Evolutionary conservation across 2,797 vertebrate genomes (phyloP).

Genomic region (Enteromius mattozi): DNA sequence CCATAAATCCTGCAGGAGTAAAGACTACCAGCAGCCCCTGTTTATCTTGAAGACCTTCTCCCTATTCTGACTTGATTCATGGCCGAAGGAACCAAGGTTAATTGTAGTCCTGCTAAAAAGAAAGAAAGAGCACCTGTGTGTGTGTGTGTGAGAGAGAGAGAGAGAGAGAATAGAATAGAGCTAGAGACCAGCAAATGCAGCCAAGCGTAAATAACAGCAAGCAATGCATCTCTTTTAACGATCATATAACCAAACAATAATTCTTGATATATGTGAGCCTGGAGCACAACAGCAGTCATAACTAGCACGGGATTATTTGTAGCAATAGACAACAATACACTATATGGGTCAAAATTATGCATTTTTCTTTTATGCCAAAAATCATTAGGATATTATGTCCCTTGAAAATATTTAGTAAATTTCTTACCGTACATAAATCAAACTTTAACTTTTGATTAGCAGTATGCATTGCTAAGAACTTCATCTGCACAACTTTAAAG

Average conservation of each 20-base stretch:
- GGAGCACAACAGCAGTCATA: not conserved
- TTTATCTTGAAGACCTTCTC: slow-evolving; percentile 83
- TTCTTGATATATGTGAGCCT: not conserved
- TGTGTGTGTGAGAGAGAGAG: slow-evolving; percentile 15
- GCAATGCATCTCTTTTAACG: not conserved
- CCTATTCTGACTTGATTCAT: slow-evolving; percentile 82
- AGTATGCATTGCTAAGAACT: too few species aligned
- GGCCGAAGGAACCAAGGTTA: slow-evolving; percentile 82
- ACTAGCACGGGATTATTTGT: not conserved
- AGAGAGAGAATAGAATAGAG: not conserved
- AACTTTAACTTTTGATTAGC: not conserved
- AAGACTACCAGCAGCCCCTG: slow-evolving; percentile 76
- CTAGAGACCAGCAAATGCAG: slow-evolving; percentile 42
- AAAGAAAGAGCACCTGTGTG: slow-evolving; percentile 78
- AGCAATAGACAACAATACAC: not conserved
- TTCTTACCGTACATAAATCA: not conserved
- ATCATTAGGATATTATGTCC: not conserved
- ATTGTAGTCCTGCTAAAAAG: slow-evolving; percentile 82
- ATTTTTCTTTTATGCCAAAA: not conserved
- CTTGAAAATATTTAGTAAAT: not conserved
- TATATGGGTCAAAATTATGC: not conserved
- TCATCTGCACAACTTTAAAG: too few species aligned
- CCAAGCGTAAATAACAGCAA: slow-evolving; percentile 53
- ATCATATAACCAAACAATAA: not conserved
- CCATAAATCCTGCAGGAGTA: slow-evolving; percentile 83